A percentile compares a stretch with the other conserved stretches of the same genome.
These are phyloP conservation scores for Panthera tigris DNA, from an alignment of 2,113 vertebrate species.

Conservation along the genomic window DNA sequence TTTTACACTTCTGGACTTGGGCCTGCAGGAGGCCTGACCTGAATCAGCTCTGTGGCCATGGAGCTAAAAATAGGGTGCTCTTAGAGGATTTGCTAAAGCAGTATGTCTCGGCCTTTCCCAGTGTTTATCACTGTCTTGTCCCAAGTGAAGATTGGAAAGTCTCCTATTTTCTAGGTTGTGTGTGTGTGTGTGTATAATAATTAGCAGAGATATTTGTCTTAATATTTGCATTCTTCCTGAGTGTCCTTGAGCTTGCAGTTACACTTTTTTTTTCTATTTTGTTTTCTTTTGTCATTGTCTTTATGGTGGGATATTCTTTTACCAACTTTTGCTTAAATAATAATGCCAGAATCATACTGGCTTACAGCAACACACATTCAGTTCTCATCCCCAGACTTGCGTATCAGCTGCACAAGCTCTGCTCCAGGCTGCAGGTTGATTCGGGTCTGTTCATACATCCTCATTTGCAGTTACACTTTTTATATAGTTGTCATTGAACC, in stretches of 20 bases:
- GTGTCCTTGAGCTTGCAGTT: background rate
- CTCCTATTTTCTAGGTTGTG: constrained; percentile 16
- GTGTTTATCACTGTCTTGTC: constrained; percentile 49
- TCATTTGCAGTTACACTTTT: background rate
- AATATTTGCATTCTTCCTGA: constrained; percentile 21
- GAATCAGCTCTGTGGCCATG: constrained; percentile 59
- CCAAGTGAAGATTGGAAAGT: background rate
- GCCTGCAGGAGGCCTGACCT: constrained; percentile 68
- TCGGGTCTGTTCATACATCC: background rate
- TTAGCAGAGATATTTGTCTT: constrained; percentile 13
- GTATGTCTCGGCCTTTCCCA: constrained; percentile 2
- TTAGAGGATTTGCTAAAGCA: constrained; percentile 68
- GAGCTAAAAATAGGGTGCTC: constrained; percentile 76
- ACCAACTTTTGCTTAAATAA: background rate
- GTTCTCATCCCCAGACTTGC: background rate
- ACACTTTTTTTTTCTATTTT: background rate
- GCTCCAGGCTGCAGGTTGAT: background rate
- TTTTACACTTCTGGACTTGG: constrained; percentile 50
- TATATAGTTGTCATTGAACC: constrained; percentile 14
- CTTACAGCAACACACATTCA: background rate
- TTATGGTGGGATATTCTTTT: background rate
- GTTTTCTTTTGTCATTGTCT: background rate
- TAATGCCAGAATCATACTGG: background rate
- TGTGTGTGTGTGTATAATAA: background rate
- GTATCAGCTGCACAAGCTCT: background rate